Conservation (phyloP, 2,888 invertebrate species). For the Drosophila kanekoi region DNA sequence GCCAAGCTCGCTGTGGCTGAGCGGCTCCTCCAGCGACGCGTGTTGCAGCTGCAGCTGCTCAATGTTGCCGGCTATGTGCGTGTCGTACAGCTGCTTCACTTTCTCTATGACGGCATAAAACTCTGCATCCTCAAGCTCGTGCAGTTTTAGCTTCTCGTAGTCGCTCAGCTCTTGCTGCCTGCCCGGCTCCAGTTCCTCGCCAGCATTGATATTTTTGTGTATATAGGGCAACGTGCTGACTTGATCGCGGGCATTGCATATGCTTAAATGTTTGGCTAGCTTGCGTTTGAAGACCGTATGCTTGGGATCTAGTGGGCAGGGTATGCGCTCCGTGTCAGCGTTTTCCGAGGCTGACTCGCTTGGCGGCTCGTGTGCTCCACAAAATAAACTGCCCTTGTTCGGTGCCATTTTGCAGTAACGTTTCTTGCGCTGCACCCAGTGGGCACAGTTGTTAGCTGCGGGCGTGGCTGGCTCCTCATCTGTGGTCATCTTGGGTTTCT, state of each 20-base stretch:
- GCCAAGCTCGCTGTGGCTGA: conserved; percentile 87
- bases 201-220: conserved; percentile 79
- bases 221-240: conserved; percentile 85
- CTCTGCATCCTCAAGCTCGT: conserved; percentile 82
- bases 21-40: conserved; percentile 85
- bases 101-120: conserved; percentile 85
- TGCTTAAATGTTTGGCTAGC: conserved; percentile 89
- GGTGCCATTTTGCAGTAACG: conserved; percentile 91
- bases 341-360: conserved; percentile 35
- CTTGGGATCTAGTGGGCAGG: conserved; percentile 90
- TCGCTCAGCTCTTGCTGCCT: conserved; percentile 12
- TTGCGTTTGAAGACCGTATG: conserved; percentile 90
- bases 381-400: conserved; percentile 88
- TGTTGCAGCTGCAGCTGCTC: conserved; percentile 85
- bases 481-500: conserved; percentile 64
- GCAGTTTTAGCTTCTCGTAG: conserved; percentile 79
- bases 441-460: conserved; percentile 86
- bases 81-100: conserved; percentile 85
- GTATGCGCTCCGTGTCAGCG: conserved; percentile 86
- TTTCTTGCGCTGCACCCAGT: conserved; percentile 90
- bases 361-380: conserved; percentile 89
- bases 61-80: conserved; percentile 83
- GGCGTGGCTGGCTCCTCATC: neutral
- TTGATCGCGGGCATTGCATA: conserved; percentile 89
- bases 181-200: conserved; percentile 41